Base-by-base conservation (phyloP, 2,113 vertebrate species). In the Aldabrachelys gigantea region DNA sequence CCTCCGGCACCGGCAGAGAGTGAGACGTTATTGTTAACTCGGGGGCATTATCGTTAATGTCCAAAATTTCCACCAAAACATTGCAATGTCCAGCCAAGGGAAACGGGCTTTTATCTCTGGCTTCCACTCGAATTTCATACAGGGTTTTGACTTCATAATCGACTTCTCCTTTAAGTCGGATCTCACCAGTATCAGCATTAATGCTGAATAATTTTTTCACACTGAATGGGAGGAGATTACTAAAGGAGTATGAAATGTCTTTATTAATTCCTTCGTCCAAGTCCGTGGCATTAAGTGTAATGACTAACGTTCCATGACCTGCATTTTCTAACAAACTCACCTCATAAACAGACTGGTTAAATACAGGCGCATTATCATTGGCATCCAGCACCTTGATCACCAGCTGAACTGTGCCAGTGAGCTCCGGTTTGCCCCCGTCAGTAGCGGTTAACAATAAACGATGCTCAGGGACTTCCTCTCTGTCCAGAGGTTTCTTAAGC, bases 41-140 rank as follows among this genome's bases (percentile, higher is more conserved):
- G 10, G 98, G 98, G 22, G 96, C 97, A 91, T 99, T 99, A 86
- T 99, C 98, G 86, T 99, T 99, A 94, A 98, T 94, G 88, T 99
- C 98, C 5, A 95, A 97, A 5, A 99, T 95, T 59, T 98, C 97
- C 38, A 99, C 95, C 9, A 98, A 95, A 78, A 99, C 93, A 95
- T 97, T 99, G 88, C 98, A 98, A 17, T 98, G 98, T 2, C 98
- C 98, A 5, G 97, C 88, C 89, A 98, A 97, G 1, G 98, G 96
- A 11, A 97, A 95, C 6, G 31, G 47, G 62, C 98, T 98, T 80
- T 97, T 98, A 88, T 99, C 98, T 85, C 91, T 97, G 11, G 98
- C 98, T 82, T 97, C 98, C 98, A 29, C 97, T 98, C 96, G 96
- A 44, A 98, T 98, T 90, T 98, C 98, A 89, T 98, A 98, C 2